Evolutionary conservation across 2,113 vertebrate species (phyloP), one percentile per base, ranked within the genome.

Genomic region (Mirounga angustirostris): DNA sequence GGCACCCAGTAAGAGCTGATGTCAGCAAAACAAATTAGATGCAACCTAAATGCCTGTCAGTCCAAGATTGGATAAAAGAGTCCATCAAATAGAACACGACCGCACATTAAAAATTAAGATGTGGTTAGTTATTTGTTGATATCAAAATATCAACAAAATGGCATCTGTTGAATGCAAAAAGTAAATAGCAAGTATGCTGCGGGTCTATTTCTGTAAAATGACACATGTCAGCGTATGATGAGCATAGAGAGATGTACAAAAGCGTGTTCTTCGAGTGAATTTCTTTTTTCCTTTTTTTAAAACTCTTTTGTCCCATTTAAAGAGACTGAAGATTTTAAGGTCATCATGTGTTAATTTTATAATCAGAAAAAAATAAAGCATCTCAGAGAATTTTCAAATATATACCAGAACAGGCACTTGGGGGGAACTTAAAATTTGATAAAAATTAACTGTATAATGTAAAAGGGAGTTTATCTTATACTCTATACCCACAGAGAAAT

Each of bases 51-150:
- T 56, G 12, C 11, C 16, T 33, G 61, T 90, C 26, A 9, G 6
- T 30, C 22, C 12, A 21, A 7, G 7, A 33, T 0, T 79, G n/a
- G 11, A 87, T 86, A 22, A 67, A 92, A 78, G 14, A 56, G 33
- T 24, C 18, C n/a, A 33, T 83, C 69, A 54, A 88, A 40, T 40
- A 92, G 36, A 80, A 46, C 7, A 85, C 54, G 58, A 13, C 21
- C 15, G 65, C 40, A 11, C 50, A 56, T 94, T 91, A 89, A 89
- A 86, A 83, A 89, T 85, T 54, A 85, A 67, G 40, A 79, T 58
- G 16, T 74, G 22, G 30, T 52, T 93, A 81, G 15, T 28, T 69
- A 69, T 56, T 30, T 65, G 58, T 81, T 92, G 40, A 52, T 59
- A 54, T 80, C 12, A 85, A 15, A 91, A 78, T 89, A 65, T 4